Conservation (phyloP, 1,140 invertebrate genomes). For the Drosophila sulfurigaster region DNA sequence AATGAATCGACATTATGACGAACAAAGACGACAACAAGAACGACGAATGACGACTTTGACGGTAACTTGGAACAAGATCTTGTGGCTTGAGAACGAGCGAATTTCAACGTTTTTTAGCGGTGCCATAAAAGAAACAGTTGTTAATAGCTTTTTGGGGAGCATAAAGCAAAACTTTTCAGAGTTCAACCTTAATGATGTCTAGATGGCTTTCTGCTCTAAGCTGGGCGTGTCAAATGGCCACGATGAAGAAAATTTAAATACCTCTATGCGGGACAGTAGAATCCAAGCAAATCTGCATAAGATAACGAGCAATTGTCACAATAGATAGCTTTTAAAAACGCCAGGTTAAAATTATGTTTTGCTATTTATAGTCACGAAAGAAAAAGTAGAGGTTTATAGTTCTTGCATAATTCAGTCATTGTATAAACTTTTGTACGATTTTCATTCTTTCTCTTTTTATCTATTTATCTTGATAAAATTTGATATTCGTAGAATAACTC, state of each 20-base stretch:
- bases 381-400: not conserved
- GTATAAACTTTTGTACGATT: not conserved
- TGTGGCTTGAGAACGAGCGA: conserved; percentile 40
- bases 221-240: conserved; percentile 41
- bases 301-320: conserved; percentile 34
- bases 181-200: conserved; percentile 55
- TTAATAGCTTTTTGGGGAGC: conserved; percentile 62
- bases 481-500: not conserved
- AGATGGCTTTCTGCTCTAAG: conserved; percentile 30
- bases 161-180: conserved; percentile 35
- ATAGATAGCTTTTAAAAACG: conserved; percentile 12
- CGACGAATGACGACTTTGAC: conserved; percentile 30
- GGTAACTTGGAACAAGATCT: conserved; percentile 39
- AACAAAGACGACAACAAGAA: conserved; percentile 1
- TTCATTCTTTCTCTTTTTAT: not conserved
- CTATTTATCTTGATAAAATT: not conserved
- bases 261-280: conserved; percentile 23
- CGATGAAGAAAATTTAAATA: conserved; percentile 27
- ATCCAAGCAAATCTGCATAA: conserved; percentile 16
- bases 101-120: conserved; percentile 65
- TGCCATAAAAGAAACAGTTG: conserved; percentile 76
- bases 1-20: conserved; percentile 60
- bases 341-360: conserved; percentile 3
- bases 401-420: not conserved
- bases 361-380: conserved; percentile 8